Percentiles rank a stretch among this genome's conserved stretches.
phyloP scores from a whole-genome alignment of 1,140 invertebrate genomes.

The Eriosoma lanigerum region DNA sequence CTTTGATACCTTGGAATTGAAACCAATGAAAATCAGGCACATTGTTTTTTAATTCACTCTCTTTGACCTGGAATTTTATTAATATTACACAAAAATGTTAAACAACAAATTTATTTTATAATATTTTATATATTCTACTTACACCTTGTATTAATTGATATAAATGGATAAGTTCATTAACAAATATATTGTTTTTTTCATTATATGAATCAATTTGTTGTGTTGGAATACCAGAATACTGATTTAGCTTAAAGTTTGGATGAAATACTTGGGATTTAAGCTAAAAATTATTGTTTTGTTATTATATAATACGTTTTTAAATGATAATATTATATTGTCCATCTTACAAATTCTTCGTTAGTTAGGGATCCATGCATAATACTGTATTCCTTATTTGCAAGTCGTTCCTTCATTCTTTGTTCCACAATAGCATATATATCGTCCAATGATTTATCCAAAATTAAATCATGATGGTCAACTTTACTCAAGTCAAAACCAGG shows the following conservation, averaged over 20 bases:
- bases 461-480: slow-evolving; percentile 18
- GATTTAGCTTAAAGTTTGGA: slow-evolving; percentile 15
- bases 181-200: neutral
- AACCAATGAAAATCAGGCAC: slow-evolving; percentile 70
- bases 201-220: neutral
- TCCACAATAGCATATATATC: neutral
- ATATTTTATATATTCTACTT: neutral
- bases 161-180: slow-evolving; percentile 3
- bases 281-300: neutral
- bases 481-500: neutral
- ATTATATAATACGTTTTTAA: neutral
- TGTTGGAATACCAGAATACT: slow-evolving; percentile 2
- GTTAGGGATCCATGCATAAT: slow-evolving; percentile 1
- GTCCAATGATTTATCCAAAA: slow-evolving; percentile 15
- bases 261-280: slow-evolving; percentile 15
- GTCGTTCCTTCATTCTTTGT: neutral
- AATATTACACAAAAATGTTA: neutral
- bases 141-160: slow-evolving; percentile 1
- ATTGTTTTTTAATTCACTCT: slow-evolving; percentile 57
- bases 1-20: slow-evolving; percentile 64
- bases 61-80: slow-evolving; percentile 25
- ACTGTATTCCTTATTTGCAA: neutral
- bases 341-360: slow-evolving; percentile 37
- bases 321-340: neutral
- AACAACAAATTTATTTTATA: too few species aligned